Conservation (phyloP, 2,888 invertebrate species). For the Allophyes oxyacanthae region DNA sequence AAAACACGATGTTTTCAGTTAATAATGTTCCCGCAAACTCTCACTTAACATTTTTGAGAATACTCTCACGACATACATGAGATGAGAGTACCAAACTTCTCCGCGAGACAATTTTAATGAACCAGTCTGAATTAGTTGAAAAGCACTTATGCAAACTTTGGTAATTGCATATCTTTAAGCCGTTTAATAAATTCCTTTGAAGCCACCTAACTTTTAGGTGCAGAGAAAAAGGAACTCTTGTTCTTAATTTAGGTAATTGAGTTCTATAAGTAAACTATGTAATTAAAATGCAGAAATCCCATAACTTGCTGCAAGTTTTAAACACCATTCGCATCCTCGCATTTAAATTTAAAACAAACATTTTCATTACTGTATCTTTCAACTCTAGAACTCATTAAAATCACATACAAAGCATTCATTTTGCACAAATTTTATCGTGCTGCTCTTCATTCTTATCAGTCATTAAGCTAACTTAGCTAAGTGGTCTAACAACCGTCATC, state of each 20-base stretch:
- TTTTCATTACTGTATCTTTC: background rate
- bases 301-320: background rate
- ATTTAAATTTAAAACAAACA: too few species aligned
- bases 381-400: background rate
- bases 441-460: conserved; percentile 40
- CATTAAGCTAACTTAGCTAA: conserved; percentile 41
- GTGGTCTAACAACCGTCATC: conserved; percentile 29
- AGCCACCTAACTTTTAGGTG: background rate
- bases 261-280: conserved; percentile 2
- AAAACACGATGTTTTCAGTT: conserved; percentile 15
- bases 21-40: conserved; percentile 24
- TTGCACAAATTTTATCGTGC: conserved; percentile 8
- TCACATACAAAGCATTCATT: conserved; percentile 16
- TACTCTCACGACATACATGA: conserved; percentile 12
- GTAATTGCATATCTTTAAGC: conserved; percentile 44
- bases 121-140: conserved; percentile 41
- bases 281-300: background rate
- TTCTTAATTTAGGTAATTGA: conserved; percentile 13
- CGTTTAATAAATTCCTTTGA: conserved; percentile 24
- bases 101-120: conserved; percentile 44
- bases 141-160: conserved; percentile 46
- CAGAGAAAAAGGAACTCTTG: conserved; percentile 14
- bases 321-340: too few species aligned
- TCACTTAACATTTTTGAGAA: conserved; percentile 19
- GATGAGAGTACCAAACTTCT: conserved; percentile 15